phyloP scores from a whole-genome alignment of 2,888 invertebrate species.

The Dromius quadrimaculatus region DNA sequence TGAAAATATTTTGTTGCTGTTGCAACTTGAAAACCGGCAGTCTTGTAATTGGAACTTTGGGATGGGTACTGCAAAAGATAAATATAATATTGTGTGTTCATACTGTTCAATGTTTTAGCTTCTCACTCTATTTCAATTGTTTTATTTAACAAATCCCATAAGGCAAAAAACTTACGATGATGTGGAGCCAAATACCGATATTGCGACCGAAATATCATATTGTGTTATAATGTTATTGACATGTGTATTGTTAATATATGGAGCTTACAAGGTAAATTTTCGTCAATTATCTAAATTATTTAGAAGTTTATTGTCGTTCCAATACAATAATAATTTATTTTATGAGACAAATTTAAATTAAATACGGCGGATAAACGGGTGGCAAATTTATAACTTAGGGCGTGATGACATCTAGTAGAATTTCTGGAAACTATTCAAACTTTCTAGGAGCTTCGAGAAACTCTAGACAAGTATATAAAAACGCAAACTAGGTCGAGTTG shows the following conservation, averaged over 20 bases:
- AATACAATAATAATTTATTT: too few species aligned
- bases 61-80: conserved; percentile 43
- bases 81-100: background rate
- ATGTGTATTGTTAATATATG: conserved; percentile 31
- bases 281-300: too few species aligned
- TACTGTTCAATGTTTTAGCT: conserved; percentile 18
- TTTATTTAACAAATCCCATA: conserved; percentile 43
- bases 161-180: conserved; percentile 5
- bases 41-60: conserved; percentile 36
- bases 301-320: background rate
- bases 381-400: too few species aligned
- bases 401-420: too few species aligned
- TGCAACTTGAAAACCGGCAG: conserved; percentile 40
- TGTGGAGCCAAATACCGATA: conserved; percentile 16
- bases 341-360: too few species aligned
- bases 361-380: too few species aligned
- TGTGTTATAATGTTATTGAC: conserved; percentile 18
- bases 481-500: too few species aligned
- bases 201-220: conserved; percentile 37
- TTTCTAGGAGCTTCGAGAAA: too few species aligned
- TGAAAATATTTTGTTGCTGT: conserved; percentile 40
- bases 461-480: too few species aligned
- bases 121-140: conserved; percentile 35
- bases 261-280: conserved; percentile 27
- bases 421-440: too few species aligned